Percentiles rank a stretch among this genome's conserved stretches.
Evolutionary conservation across 2,113 vertebrate genomes (phyloP).

Genomic region (Myrmecobius fasciatus): DNA sequence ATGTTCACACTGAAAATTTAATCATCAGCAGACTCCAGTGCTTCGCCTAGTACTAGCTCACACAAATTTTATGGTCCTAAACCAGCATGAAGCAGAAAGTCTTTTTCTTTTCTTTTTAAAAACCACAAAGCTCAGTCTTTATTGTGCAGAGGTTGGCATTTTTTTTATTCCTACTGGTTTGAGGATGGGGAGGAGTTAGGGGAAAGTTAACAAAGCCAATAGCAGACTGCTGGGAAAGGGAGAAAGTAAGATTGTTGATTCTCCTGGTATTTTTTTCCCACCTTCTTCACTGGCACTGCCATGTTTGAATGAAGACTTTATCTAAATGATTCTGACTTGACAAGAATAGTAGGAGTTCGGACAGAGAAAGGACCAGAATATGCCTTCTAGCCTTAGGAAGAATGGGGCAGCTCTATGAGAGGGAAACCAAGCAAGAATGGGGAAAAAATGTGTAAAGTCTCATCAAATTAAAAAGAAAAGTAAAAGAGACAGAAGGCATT

Average conservation of each 20-base stretch:
- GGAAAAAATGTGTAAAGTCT: conserved; percentile 24
- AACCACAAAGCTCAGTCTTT: conserved; percentile 42
- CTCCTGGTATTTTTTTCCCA: conserved; percentile 26
- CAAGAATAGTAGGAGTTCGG: conserved; percentile 7
- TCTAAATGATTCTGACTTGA: conserved; percentile 47
- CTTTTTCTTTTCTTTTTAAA: conserved; percentile 16
- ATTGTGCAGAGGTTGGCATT: neutral
- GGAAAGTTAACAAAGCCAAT: conserved; percentile 42
- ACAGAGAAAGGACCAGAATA: neutral
- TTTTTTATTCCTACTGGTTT: conserved; percentile 21
- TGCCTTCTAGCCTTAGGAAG: conserved; percentile 17
- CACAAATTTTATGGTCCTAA: neutral
- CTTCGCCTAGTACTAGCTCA: neutral
- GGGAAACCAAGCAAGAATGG: conserved; percentile 1
- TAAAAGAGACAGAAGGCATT: conserved; percentile 59
- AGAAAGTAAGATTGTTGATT: neutral
- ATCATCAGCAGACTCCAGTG: neutral
- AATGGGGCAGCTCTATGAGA: conserved; percentile 24
- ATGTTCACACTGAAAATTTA: neutral
- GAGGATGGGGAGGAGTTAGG: neutral
- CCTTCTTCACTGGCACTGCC: neutral
- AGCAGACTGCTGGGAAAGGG: neutral
- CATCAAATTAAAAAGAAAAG: conserved; percentile 52
- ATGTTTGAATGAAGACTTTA: conserved; percentile 27
- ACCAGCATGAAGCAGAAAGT: neutral